Evolutionary conservation across 1,140 invertebrate species (phyloP).

Genomic region (Bombus difficillimus): DNA sequence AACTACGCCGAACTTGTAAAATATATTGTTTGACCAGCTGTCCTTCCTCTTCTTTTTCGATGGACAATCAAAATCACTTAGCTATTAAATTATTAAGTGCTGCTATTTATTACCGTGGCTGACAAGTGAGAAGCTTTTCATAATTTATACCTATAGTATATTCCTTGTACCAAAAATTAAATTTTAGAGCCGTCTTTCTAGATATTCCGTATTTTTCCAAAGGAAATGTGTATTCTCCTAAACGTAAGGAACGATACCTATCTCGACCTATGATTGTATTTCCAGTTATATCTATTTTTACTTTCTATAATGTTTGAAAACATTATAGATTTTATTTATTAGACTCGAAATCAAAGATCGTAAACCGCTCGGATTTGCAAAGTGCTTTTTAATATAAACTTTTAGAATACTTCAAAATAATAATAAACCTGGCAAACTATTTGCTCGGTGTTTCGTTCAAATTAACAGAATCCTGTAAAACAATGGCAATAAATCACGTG

Average conservation of each 20-base stretch:
- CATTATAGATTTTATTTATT: slow-evolving; percentile 1
- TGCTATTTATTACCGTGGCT: slow-evolving; percentile 17
- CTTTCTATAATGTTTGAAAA: slow-evolving; percentile 32
- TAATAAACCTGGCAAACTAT: slow-evolving; percentile 2
- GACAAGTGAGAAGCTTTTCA: neutral
- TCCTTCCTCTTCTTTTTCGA: neutral
- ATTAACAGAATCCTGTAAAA: neutral
- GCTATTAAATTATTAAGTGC: neutral
- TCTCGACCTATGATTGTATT: slow-evolving; percentile 13
- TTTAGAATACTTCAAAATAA: neutral
- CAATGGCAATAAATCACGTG: neutral
- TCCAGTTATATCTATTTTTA: slow-evolving; percentile 1
- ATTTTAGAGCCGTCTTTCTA: too few relatives aligned
- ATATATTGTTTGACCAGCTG: slow-evolving; percentile 35
- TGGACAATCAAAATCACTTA: slow-evolving; percentile 20
- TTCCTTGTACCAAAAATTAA: neutral
- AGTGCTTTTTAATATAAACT: too few relatives aligned
- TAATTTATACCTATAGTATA: neutral
- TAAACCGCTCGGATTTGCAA: neutral
- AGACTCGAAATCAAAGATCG: neutral
- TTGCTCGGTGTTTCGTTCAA: neutral
- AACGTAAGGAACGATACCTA: slow-evolving; percentile 30
- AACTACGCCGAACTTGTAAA: neutral
- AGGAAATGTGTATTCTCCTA: slow-evolving; percentile 20
- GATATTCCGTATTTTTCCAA: neutral